Evolutionary conservation across 2,888 invertebrate genomes (phyloP), one percentile per base, ranked within the genome.

Genomic region (Nymphalis polychloros): DNA sequence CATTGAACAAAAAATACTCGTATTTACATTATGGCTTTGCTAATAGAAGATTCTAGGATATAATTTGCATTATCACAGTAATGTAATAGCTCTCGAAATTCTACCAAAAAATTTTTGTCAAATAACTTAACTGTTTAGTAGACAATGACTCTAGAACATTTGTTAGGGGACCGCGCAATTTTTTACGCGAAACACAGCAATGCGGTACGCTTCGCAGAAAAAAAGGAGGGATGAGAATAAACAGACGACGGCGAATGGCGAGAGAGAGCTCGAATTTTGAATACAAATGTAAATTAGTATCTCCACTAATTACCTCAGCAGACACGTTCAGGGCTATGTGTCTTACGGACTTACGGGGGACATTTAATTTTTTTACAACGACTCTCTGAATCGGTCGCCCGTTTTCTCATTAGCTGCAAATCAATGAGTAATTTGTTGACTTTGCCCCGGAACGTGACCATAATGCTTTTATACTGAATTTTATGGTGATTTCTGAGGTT

Each of bases 271-370:
- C 91, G 93, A 93, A 93, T 93, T 92, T 93, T 93, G 92, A 93
- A 93, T 93, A 93, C 93, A 93, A 93, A 93, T 93, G 93, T 93
- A 93, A 93, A 93, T 93, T 93, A 92, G 92, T 91, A 90, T 89
- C 91, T 88, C 88, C 86, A 90, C 92, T 93, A 93, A 93, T 93
- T 93, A 93, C 92, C 88, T 83, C 79, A 79, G 85, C 86, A 87
- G 89, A 89, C 90, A 87, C 90, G 90, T 90, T 80, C 85, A 81
- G 85, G 87, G 92, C 90, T 84, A 91, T 92, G 89, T 90, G 87
- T 92, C 92, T 92, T 92, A 82, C 82, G 79, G 91, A 90, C 92
- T 92, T 92, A 92, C 84, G 79, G 84, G 77, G 83, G 81, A 84
- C 86, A 85, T 85, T 83, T 81, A 81, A 83, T 87, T 88, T 90